A percentile compares a stretch with the other conserved stretches of the same genome.
Evolutionary conservation across 2,797 vertebrate genomes (phyloP).

Genomic region (Neosilurus hyrtlii): DNA sequence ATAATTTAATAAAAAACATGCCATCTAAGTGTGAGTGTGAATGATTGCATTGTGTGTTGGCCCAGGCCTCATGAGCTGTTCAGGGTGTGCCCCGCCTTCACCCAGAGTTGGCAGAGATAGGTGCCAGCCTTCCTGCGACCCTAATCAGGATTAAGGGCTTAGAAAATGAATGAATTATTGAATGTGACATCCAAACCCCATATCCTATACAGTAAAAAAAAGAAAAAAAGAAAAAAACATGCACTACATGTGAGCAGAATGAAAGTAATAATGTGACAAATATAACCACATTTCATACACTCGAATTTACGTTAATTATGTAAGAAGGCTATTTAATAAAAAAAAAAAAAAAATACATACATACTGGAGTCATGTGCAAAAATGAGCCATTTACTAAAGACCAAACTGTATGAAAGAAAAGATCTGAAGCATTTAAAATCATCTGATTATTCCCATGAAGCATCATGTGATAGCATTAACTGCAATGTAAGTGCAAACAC

Average conservation of each 20-base stretch:
- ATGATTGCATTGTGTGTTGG: no score
- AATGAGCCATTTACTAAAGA: background rate
- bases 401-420: background rate
- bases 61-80: no score
- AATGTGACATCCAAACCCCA: background rate
- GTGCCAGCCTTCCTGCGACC: no score
- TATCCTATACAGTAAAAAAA: background rate
- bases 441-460: no score
- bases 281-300: background rate
- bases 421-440: background rate
- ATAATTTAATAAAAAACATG: background rate
- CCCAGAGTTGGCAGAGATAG: no score
- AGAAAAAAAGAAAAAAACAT: background rate
- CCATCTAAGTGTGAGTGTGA: no score
- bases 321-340: background rate
- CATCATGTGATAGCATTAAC: background rate
- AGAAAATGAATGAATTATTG: background rate
- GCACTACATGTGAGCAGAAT: background rate
- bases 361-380: background rate
- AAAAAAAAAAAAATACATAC: background rate
- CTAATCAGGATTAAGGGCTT: no score
- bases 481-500: background rate
- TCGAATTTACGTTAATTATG: background rate
- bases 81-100: no score
- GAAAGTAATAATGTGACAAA: background rate